A percentile compares a stretch with the other conserved stretches of the same genome.
These are phyloP conservation scores for Microctonus hyperodae DNA, from an alignment of 2,888 invertebrate genomes.

Conservation along the genomic window DNA sequence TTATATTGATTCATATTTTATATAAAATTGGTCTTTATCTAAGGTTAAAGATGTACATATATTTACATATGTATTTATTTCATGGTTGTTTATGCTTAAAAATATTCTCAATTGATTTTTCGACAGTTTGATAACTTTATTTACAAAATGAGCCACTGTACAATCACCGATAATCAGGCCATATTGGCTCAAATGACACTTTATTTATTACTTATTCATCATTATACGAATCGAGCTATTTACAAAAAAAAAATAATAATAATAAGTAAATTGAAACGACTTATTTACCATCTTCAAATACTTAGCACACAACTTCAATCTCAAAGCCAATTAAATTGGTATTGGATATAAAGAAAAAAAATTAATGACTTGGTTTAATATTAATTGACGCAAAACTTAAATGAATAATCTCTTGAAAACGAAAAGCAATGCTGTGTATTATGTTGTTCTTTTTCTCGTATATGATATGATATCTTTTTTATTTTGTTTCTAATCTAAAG, in stretches of 20 bases:
- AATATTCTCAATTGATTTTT: constrained; percentile 22
- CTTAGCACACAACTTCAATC: constrained; percentile 1
- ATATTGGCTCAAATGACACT: constrained; percentile 17
- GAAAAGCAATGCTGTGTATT: neutral
- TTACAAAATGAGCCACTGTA: constrained; percentile 54
- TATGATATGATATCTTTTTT: neutral
- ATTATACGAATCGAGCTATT: constrained; percentile 5
- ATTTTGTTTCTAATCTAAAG: neutral
- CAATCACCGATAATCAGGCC: constrained; percentile 52
- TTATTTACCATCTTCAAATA: constrained; percentile 13
- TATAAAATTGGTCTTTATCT: too few relatives aligned
- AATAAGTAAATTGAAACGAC: neutral
- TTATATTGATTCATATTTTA: too few relatives aligned
- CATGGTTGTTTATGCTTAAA: too few relatives aligned
- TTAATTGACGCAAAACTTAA: neutral
- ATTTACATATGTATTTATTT: too few relatives aligned
- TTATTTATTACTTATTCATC: constrained; percentile 20
- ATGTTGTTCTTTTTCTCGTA: neutral
- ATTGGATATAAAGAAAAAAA: neutral
- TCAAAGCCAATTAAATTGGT: neutral
- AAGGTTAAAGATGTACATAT: too few relatives aligned
- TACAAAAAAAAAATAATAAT: too few relatives aligned
- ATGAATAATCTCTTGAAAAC: neutral
- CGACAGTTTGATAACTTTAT: constrained; percentile 57
- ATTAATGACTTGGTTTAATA: neutral